Base-by-base conservation (phyloP, 2,888 invertebrate species). In the Sisyra terminalis region DNA sequence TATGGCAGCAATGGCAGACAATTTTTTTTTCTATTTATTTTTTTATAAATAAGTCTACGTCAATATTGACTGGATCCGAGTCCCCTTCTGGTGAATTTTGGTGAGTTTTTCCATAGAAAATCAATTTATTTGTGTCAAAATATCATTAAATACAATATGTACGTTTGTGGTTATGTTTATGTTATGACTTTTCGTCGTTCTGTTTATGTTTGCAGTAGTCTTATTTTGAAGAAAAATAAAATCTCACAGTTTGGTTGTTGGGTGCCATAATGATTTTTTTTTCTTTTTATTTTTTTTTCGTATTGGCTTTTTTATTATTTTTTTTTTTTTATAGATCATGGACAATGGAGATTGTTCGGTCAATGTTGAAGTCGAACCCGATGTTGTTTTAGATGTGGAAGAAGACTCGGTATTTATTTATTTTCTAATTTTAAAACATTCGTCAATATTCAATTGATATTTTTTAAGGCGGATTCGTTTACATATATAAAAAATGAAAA, bases 11-110 rank as follows among this genome's bases (percentile, higher is more conserved):
- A 42, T 35, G 24, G 24, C 18, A 35, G 29, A 30, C 14, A 9
- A 18, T 35, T 42, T 42, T 42, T 40, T 42, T 42, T 42, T 42
- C 29, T 36, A 35, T 42, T 42, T 42, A 42, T 42, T 42, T 42
- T 42, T 42, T 42, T 42, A 36, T 35, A 35, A 29, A 31, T 30
- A 11, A 8, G 31, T 40, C 31, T 40, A 31, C 30, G 40, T 36
- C 29, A 29, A 35, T 36, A 15, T 14, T 42, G 29, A 29, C 14
- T 24, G 24, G 35, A 14, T 42, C 11, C 13, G 15, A 17, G 7
- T 13, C 13, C n/a, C 24, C 13, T 13, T 18, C 13, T 18, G 38
- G 9, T 14, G 15, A 34, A 38, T 17, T 38, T 38, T 38, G 38
- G 38, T 38, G n/a, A 38, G 38, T 38, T 18, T 17, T 35, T 14